Conservation (phyloP, 2,797 vertebrate genomes). For the Bufotes viridis region DNA sequence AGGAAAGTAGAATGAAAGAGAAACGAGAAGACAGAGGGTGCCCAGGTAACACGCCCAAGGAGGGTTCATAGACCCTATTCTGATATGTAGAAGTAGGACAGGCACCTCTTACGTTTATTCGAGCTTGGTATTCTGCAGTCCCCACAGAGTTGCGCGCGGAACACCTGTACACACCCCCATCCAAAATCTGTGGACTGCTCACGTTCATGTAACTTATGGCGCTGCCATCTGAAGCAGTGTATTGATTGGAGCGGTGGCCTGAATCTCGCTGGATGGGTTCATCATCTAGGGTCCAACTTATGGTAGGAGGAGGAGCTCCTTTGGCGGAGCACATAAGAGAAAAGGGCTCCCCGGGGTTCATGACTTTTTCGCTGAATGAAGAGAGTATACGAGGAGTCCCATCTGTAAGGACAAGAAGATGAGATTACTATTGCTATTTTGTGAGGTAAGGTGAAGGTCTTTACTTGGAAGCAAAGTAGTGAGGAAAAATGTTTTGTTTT, state of each 20-base stretch:
- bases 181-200: slow-evolving; percentile 91
- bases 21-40: slow-evolving; percentile 28
- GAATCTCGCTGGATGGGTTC: slow-evolving; percentile 90
- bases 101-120: slow-evolving; percentile 99
- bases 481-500: too few relatives aligned
- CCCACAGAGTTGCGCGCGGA: slow-evolving; percentile 98
- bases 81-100: slow-evolving; percentile 99
- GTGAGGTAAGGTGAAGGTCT: too few relatives aligned
- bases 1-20: slow-evolving; percentile 49
- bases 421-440: background rate
- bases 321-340: slow-evolving; percentile 95
- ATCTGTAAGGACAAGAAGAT: slow-evolving; percentile 74
- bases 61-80: slow-evolving; percentile 80
- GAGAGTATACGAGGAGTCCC: slow-evolving; percentile 96
- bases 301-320: slow-evolving; percentile 92
- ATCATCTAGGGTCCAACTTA: slow-evolving; percentile 97
- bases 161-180: slow-evolving; percentile 97
- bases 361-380: slow-evolving; percentile 98
- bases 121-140: slow-evolving; percentile 99
- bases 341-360: slow-evolving; percentile 96
- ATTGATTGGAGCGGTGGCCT: slow-evolving; percentile 95
- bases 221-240: slow-evolving; percentile 95
- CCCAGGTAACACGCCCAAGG: slow-evolving; percentile 66
- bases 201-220: slow-evolving; percentile 96
- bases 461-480: too few relatives aligned